Percentiles rank a stretch among this genome's conserved stretches.
phyloP scores from a whole-genome alignment of 2,113 vertebrate genomes.

The Platichthys flesus region DNA sequence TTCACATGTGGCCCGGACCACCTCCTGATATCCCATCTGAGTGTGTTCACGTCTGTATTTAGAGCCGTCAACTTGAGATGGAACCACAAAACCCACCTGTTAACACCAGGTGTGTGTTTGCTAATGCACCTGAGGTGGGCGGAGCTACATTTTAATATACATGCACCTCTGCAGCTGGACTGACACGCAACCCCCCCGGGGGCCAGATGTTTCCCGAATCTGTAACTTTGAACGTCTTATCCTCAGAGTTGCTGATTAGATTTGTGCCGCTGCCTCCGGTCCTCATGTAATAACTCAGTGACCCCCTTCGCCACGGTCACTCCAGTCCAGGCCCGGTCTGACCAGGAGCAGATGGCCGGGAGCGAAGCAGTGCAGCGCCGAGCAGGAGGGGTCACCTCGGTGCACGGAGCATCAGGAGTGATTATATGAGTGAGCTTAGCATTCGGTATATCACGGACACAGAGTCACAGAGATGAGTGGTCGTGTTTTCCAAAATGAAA shows the following conservation, averaged over 20 bases:
- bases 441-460: too few relatives aligned
- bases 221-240: constrained; percentile 43
- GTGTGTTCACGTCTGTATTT: neutral
- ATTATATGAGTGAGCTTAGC: neutral
- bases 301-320: constrained; percentile 21
- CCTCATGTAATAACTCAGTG: constrained; percentile 40
- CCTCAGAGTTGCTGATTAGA: constrained; percentile 54
- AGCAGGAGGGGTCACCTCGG: constrained; percentile 15
- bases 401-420: constrained; percentile 12
- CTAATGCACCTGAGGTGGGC: neutral
- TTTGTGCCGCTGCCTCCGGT: constrained; percentile 38
- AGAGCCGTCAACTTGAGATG: neutral
- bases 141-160: constrained; percentile 11
- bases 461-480: neutral
- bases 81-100: too few relatives aligned
- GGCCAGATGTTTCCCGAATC: constrained; percentile 61
- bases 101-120: too few relatives aligned
- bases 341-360: constrained; percentile 56
- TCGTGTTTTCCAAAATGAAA: neutral
- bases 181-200: neutral
- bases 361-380: neutral
- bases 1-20: too few relatives aligned
- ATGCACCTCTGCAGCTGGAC: constrained; percentile 9
- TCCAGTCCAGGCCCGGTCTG: constrained; percentile 23
- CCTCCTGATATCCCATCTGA: too few relatives aligned